A percentile compares a stretch with the other conserved stretches of the same genome.
Evolutionary conservation across 2,797 vertebrate genomes (phyloP).

Genomic region (Cuculus canorus): DNA sequence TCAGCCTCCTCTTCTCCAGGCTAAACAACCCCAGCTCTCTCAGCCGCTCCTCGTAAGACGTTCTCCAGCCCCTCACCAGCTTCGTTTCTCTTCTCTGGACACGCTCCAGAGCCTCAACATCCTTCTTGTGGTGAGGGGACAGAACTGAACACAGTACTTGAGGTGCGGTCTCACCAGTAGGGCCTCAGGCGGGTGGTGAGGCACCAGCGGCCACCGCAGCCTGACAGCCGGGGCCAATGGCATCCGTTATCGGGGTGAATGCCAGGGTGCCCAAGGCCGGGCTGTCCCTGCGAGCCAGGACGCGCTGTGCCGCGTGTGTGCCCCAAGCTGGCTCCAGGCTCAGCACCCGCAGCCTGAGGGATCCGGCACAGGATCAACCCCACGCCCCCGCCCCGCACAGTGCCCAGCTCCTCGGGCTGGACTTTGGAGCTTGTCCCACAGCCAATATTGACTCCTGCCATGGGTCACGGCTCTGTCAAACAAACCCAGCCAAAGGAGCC

Average conservation of each 20-base stretch:
- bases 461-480: neutral
- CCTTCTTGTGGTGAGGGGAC: too few species aligned
- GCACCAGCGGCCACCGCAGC: rapidly evolving
- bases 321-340: neutral
- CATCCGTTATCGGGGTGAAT: neutral
- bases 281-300: neutral
- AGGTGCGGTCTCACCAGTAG: too few species aligned
- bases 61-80: too few species aligned
- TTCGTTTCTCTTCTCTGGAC: too few species aligned
- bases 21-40: too few species aligned
- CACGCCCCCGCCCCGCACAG: neutral
- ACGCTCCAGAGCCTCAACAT: too few species aligned
- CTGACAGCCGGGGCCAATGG: rapidly evolving
- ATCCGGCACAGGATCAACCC: too few species aligned
- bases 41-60: too few species aligned
- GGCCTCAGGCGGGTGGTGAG: neutral
- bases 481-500: neutral
- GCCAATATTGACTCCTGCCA: conserved; percentile 19
- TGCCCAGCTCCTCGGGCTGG: rapidly evolving
- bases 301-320: rapidly evolving
- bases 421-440: neutral
- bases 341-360: neutral
- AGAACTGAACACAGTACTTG: too few species aligned
- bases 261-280: neutral
- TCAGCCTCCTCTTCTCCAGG: too few species aligned